phyloP scores from a whole-genome alignment of 1,140 invertebrate species.

The Daktulosphaira vitifoliae region DNA sequence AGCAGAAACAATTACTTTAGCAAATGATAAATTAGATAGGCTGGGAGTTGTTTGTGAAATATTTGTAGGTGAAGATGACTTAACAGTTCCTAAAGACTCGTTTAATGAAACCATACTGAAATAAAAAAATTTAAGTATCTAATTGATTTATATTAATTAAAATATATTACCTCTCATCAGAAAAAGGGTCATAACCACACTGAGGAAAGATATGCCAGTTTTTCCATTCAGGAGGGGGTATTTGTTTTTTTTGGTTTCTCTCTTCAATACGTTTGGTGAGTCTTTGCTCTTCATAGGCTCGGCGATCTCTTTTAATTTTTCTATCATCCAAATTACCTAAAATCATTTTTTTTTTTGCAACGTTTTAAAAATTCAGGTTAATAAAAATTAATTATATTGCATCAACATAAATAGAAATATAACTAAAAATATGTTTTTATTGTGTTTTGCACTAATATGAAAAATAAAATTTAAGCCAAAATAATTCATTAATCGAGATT shows the following conservation, averaged over 20 bases:
- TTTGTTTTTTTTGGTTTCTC: conserved; percentile 21
- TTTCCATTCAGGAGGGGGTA: conserved; percentile 20
- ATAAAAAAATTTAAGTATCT: background rate
- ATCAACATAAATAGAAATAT: no score
- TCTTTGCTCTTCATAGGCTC: conserved; percentile 8
- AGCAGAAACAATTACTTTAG: conserved; percentile 20
- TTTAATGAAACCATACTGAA: conserved; percentile 19
- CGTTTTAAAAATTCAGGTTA: no score
- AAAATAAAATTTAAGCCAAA: no score
- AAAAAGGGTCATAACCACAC: conserved; percentile 28
- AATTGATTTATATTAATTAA: background rate
- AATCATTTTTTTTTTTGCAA: no score
- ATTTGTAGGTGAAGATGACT: background rate
- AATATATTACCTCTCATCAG: conserved; percentile 15
- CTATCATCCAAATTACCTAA: conserved; percentile 12
- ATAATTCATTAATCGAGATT: no score
- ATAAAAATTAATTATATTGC: no score
- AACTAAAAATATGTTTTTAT: no score
- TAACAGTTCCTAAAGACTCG: conserved; percentile 1
- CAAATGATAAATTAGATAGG: conserved; percentile 17
- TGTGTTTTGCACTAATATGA: no score
- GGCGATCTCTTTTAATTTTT: conserved; percentile 18
- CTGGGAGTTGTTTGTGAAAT: background rate
- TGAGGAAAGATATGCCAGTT: conserved; percentile 2
- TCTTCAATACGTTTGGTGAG: conserved; percentile 24